Evolutionary conservation across 2,888 invertebrate species (phyloP).

Genomic region (Chrysodeixis includens): DNA sequence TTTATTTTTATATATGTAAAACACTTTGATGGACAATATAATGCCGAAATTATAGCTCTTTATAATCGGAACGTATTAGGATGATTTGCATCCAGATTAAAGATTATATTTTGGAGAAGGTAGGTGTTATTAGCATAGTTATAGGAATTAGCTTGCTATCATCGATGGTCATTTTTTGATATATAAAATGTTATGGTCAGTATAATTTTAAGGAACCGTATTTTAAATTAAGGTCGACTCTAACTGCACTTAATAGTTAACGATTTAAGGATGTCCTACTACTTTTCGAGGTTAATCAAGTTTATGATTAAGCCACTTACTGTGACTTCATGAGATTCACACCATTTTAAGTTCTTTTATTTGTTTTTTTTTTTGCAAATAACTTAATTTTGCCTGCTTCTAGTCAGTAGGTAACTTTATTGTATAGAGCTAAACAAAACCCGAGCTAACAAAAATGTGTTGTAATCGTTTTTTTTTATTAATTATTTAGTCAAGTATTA

Average conservation of each 20-base stretch:
- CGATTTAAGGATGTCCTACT: conserved; percentile 66
- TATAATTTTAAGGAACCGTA: conserved; percentile 76
- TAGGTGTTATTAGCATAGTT: conserved; percentile 88
- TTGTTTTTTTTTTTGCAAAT: neutral
- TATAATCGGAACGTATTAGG: conserved; percentile 88
- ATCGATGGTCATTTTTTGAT: conserved; percentile 84
- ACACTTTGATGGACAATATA: conserved; percentile 89
- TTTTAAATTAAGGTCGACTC: conserved; percentile 73
- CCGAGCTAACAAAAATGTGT: too few species aligned
- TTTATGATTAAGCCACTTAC: conserved; percentile 34
- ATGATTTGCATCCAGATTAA: conserved; percentile 89
- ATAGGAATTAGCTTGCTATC: conserved; percentile 85
- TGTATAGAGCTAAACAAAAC: too few species aligned
- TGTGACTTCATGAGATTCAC: neutral
- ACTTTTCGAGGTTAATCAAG: conserved; percentile 61
- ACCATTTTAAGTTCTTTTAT: neutral
- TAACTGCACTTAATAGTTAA: conserved; percentile 66
- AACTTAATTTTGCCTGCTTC: neutral
- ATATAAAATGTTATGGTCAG: conserved; percentile 81
- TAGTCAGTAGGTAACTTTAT: neutral
- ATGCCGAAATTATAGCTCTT: conserved; percentile 88
- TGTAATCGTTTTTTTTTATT: too few species aligned
- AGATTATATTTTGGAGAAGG: conserved; percentile 87
- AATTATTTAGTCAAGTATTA: neutral
- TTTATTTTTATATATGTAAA: conserved; percentile 88